Evolutionary conservation across 2,113 vertebrate genomes (phyloP).

Genomic region (Trichechus manatus): DNA sequence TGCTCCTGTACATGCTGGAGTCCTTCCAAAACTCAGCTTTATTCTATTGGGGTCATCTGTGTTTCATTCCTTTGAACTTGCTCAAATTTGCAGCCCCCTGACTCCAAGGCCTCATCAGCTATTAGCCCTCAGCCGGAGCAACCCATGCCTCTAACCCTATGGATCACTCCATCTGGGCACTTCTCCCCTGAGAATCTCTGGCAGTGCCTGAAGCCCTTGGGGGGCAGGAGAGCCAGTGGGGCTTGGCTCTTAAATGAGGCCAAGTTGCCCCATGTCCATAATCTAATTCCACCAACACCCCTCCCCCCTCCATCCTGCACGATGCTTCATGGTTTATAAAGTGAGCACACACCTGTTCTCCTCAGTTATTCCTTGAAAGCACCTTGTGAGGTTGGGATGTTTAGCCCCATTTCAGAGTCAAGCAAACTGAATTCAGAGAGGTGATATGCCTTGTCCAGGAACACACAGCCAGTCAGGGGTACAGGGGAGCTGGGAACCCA

Average conservation of each 20-base stretch:
- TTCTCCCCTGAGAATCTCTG: not conserved
- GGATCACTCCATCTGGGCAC: not conserved
- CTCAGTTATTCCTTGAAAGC: not conserved
- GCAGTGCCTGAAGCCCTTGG: not conserved
- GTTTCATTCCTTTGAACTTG: not conserved
- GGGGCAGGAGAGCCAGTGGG: not conserved
- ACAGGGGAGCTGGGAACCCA: not conserved
- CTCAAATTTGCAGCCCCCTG: not conserved
- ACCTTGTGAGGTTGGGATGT: not conserved
- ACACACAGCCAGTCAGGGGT: not conserved
- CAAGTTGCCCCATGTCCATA: not conserved
- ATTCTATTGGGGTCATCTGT: fast-evolving
- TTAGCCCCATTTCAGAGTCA: not conserved
- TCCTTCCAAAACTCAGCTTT: not conserved
- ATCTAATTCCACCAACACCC: not conserved
- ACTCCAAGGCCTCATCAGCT: not conserved
- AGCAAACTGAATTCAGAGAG: not conserved
- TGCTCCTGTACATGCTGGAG: not conserved
- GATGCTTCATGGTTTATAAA: not conserved
- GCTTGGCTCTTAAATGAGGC: not conserved
- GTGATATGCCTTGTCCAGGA: not conserved
- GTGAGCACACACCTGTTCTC: not conserved
- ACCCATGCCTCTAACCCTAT: not conserved
- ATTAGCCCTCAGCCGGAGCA: not conserved
- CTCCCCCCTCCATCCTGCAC: fast-evolving